Percentiles rank a stretch among this genome's conserved stretches.
Conservation (phyloP, 2,113 vertebrate genomes). For the Ardeotis arabs region DNA sequence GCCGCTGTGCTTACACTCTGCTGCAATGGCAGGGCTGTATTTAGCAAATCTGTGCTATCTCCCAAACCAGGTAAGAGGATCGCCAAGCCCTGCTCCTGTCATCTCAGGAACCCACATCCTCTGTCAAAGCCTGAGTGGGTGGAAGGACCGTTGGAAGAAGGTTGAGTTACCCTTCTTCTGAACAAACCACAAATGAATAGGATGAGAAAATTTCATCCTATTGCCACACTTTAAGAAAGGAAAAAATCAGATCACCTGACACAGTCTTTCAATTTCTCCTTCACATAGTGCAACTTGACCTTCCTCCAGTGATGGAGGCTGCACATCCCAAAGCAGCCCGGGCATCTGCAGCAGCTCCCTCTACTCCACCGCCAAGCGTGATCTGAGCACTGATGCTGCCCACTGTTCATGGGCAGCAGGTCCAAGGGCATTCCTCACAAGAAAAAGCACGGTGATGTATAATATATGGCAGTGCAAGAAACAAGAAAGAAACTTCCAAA, state of each 20-base stretch:
- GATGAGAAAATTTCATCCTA: not conserved
- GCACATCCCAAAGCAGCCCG: not conserved
- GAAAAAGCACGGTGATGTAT: not conserved
- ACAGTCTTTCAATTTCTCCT: not conserved
- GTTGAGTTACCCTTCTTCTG: not conserved
- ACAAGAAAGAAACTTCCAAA: not conserved
- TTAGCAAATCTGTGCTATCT: not conserved
- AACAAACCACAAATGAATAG: not conserved
- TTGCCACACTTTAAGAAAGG: not conserved
- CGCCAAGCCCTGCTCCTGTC: not conserved
- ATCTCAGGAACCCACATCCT: slow-evolving; percentile 5
- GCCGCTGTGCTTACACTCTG: not conserved
- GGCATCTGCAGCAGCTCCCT: not conserved
- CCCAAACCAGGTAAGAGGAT: not conserved
- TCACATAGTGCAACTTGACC: not conserved
- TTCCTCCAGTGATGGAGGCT: not conserved
- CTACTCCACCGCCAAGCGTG: fast-evolving
- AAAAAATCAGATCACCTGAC: not conserved
- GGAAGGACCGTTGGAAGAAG: not conserved
- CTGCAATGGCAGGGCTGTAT: not conserved
- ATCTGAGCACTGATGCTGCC: not conserved
- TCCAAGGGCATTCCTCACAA: not conserved
- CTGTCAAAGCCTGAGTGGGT: not conserved
- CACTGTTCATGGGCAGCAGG: not conserved
- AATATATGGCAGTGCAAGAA: not conserved